Evolutionary conservation across 2,797 vertebrate species (phyloP), one percentile per base, ranked within the genome.

Genomic region (Oryzias dopingdopingensis): DNA sequence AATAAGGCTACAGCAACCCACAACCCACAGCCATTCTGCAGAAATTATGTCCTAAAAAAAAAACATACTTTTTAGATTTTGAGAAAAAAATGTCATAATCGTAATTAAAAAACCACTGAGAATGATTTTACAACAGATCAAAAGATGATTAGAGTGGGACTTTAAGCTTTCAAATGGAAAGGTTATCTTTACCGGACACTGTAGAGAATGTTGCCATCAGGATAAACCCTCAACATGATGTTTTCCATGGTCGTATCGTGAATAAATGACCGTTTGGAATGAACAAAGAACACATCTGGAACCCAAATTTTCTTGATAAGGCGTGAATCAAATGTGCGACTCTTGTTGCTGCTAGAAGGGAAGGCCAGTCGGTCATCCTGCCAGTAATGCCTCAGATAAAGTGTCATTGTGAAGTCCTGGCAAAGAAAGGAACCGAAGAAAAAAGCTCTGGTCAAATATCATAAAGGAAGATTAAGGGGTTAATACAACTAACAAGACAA

Each of bases 351-450:
- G 82, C 90, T 94, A 76, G 95, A 96, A 22, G 73, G 92, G 76
- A 97, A 98, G 24, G 94, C 93, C 46, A 97, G 92, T 0, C 95
- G 93, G 59, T 95, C 93, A 10, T 98, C 95, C 87, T 97, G 95
- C 96, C 95, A 98, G 83, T 96, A 97, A 81, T 98, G 95, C 72
- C 94, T 92, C 84, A 98, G 90, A 72, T 97, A 97, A 46, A 98
- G 89, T 58, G 95, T 98, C 94, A 96, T 96, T 40, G 95, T 96
- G 77, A 98, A 98, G 82, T 96, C 95, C 95, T 97, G 49, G 14
- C 20, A 62, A 56, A 23, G 56, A 5, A 42, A 42, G 0, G 3
- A 37, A 37, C 10, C 2, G 10, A 37, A 4, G 10, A 37, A 37
- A 10, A 10, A 37, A 37, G 10, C 32, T 37, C 10, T 37, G 32